Evolutionary conservation across 2,797 vertebrate genomes (phyloP).

Genomic region (Emys orbicularis): DNA sequence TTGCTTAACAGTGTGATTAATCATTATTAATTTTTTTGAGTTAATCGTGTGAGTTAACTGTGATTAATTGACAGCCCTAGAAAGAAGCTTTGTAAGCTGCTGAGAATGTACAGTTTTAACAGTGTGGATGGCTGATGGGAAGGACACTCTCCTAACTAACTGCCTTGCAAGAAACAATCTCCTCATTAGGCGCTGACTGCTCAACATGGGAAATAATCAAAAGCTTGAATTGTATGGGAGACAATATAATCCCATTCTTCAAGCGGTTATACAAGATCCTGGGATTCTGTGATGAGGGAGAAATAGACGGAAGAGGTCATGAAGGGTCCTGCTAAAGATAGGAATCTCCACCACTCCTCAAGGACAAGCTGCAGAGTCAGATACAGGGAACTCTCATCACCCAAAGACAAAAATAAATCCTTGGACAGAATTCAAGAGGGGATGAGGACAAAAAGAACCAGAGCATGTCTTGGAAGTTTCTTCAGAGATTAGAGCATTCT

Average conservation of each 20-base stretch:
- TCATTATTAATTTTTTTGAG: too few relatives aligned
- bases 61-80: too few relatives aligned
- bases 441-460: background rate
- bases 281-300: background rate
- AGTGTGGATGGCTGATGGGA: background rate
- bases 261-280: background rate
- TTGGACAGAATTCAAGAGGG: background rate
- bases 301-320: background rate
- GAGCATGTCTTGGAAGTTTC: background rate
- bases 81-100: background rate
- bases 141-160: background rate
- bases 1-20: too few relatives aligned
- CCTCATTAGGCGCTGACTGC: background rate
- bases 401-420: background rate
- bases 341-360: background rate
- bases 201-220: constrained; percentile 11
- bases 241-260: background rate
- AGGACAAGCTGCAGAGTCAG: background rate
- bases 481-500: background rate
- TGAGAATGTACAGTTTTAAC: constrained; percentile 7
- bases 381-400: background rate
- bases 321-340: background rate
- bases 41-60: too few relatives aligned
- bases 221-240: constrained; percentile 2
- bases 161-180: background rate